These are phyloP conservation scores for Tetraneura akinire DNA, from an alignment of 1,140 invertebrate species.

Conservation along the genomic window DNA sequence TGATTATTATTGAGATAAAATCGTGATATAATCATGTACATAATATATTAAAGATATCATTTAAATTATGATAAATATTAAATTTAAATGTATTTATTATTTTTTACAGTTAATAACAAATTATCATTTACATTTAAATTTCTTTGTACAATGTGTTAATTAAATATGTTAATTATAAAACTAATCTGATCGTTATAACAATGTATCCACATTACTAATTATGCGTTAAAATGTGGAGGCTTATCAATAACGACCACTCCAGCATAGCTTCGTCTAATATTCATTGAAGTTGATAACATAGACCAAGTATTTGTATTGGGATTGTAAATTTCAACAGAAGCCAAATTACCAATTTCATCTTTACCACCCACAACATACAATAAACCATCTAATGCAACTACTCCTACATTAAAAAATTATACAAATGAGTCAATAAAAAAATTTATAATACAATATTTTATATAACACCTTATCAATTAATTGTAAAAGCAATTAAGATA, in stretches of 20 bases:
- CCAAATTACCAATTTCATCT: slow-evolving; percentile 84
- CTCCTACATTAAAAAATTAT: slow-evolving; percentile 64
- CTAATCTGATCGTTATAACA: background rate
- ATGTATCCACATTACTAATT: background rate
- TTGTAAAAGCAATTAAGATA: too few species aligned
- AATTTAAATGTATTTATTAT: too few species aligned
- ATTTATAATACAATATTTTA: too few species aligned
- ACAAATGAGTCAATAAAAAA: too few species aligned
- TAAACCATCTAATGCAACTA: slow-evolving; percentile 80
- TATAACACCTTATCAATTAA: too few species aligned
- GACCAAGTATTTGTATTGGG: slow-evolving; percentile 84
- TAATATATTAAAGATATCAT: too few species aligned
- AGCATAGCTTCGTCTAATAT: slow-evolving; percentile 90
- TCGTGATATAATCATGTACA: too few species aligned
- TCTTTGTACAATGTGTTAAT: background rate
- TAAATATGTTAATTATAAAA: background rate
- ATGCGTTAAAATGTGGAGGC: slow-evolving; percentile 58
- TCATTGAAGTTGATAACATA: slow-evolving; percentile 79
- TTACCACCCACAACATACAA: slow-evolving; percentile 92
- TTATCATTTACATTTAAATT: too few species aligned
- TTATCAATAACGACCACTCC: slow-evolving; percentile 92
- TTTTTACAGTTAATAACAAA: too few species aligned
- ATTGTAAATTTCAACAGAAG: slow-evolving; percentile 86
- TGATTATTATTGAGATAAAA: too few species aligned
- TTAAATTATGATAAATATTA: too few species aligned